Evolutionary conservation across 2,888 invertebrate genomes (phyloP).

Genomic region (Acanthoscelides obtectus): DNA sequence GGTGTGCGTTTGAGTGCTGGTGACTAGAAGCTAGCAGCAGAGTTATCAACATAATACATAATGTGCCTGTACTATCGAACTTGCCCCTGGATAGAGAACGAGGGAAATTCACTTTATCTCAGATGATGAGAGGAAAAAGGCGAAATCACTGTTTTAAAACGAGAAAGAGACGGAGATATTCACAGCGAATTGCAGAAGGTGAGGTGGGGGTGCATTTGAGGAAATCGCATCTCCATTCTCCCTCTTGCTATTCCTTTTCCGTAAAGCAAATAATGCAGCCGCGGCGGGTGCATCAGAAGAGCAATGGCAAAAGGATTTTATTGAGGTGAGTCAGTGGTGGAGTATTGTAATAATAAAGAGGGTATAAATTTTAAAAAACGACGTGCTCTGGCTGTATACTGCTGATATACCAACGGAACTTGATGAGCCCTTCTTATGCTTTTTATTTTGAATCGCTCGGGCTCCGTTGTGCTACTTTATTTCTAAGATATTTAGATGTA

Average conservation of each 20-base stretch:
- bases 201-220: not conserved
- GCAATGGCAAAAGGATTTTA: not conserved
- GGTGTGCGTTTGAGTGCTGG: no score
- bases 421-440: no score
- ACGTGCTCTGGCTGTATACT: no score
- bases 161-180: conserved; percentile 8
- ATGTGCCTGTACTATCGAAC: not conserved
- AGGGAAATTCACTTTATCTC: conserved; percentile 34
- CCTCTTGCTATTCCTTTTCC: not conserved
- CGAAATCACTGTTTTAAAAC: conserved; percentile 13
- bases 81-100: not conserved
- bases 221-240: not conserved
- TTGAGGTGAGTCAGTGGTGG: not conserved
- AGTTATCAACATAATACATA: no score
- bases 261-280: not conserved
- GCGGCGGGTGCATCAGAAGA: not conserved
- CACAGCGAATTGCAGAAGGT: not conserved
- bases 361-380: no score
- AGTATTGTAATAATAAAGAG: no score
- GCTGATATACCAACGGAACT: no score
- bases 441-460: no score
- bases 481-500: no score
- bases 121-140: conserved; percentile 30
- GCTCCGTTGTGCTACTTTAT: no score
- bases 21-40: no score